Conservation (phyloP, 2,888 invertebrate genomes). For the Chaitophorus viminalis region DNA sequence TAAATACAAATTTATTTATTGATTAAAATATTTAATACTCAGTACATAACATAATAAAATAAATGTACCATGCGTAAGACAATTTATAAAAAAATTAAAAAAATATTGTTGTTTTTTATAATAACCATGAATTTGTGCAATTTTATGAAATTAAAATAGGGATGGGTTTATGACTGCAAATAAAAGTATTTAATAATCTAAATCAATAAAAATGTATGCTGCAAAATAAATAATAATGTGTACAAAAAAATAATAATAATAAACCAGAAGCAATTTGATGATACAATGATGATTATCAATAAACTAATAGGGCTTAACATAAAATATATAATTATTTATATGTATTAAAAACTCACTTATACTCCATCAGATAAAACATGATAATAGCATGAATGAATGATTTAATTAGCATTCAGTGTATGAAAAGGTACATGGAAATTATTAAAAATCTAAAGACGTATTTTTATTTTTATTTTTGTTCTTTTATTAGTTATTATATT, state of each 20-base stretch:
- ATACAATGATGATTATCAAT: conserved; percentile 12
- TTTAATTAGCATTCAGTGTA: conserved; percentile 18
- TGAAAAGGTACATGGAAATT: background rate
- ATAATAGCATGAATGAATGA: conserved; percentile 22
- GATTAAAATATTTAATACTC: background rate
- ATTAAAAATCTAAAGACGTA: conserved; percentile 13
- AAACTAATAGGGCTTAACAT: conserved; percentile 17
- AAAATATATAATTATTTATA: conserved; percentile 28
- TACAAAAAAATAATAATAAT: conserved; percentile 39
- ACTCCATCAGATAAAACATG: conserved; percentile 36
- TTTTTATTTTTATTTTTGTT: conserved; percentile 18
- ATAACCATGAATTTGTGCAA: conserved; percentile 37
- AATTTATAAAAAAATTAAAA: conserved; percentile 2
- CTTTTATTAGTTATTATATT: conserved; percentile 49
- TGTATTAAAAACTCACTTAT: conserved; percentile 49
- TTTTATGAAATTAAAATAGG: conserved; percentile 31
- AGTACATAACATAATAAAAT: background rate
- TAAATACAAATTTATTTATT: conserved; percentile 21
- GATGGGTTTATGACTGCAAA: conserved; percentile 19
- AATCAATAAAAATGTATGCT: background rate
- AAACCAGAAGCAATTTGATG: conserved; percentile 44
- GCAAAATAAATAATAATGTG: conserved; percentile 47
- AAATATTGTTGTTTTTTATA: background rate
- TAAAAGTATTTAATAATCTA: background rate
- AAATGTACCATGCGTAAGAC: conserved; percentile 20